A percentile compares a stretch with the other conserved stretches of the same genome.
These are phyloP conservation scores for Malurus leucopterus DNA, from an alignment of 2,797 vertebrate species.

Conservation along the genomic window DNA sequence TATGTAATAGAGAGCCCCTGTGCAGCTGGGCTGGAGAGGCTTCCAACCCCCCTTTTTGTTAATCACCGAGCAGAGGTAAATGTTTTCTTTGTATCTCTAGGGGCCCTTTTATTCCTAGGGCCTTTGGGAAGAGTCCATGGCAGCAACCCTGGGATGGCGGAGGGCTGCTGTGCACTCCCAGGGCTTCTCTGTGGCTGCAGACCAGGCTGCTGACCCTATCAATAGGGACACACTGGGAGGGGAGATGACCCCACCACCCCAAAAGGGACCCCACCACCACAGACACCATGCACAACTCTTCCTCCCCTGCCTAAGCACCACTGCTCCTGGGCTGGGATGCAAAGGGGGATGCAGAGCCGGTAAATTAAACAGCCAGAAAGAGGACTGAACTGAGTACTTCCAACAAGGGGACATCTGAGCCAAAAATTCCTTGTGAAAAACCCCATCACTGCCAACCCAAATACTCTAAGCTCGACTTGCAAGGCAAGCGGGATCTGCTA, in stretches of 20 bases:
- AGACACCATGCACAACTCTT: not conserved
- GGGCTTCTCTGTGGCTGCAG: not conserved
- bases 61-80: conserved; percentile 35
- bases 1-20: conserved; percentile 1
- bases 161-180: not conserved
- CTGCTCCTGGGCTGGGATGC: not conserved
- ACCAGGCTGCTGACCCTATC: not conserved
- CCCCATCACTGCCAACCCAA: not conserved
- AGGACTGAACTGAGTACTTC: not conserved
- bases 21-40: conserved; percentile 34
- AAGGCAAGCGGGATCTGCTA: not conserved
- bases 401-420: not conserved
- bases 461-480: not conserved
- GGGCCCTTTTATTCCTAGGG: not conserved
- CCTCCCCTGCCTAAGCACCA: not conserved
- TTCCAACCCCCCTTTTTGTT: not conserved
- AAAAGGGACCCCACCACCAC: not conserved
- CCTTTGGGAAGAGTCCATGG: not conserved
- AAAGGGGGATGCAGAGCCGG: not conserved
- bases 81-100: conserved; percentile 35
- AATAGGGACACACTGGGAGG: not conserved
- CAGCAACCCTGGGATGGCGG: not conserved
- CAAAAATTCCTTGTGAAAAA: not conserved
- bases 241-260: not conserved
- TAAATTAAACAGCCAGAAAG: not conserved